Conservation (phyloP, 2,797 vertebrate genomes). For the Peromyscus melanophrys region DNA sequence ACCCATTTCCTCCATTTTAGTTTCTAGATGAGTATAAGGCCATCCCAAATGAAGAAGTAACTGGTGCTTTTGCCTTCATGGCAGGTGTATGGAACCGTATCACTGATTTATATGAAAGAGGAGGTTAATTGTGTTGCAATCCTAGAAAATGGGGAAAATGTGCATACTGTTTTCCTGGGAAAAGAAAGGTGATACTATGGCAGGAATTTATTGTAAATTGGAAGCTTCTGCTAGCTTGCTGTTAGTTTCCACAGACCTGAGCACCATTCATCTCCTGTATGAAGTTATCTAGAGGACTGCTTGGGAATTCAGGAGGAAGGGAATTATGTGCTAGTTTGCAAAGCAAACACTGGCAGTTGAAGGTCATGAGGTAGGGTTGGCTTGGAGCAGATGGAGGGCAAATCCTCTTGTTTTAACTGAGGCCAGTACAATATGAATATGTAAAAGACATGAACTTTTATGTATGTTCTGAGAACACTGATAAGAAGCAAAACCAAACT, state of each 20-base stretch:
- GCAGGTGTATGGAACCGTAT: background rate
- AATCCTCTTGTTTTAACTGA: background rate
- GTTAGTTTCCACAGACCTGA: background rate
- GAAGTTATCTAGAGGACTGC: background rate
- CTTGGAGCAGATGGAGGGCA: background rate
- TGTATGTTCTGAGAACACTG: background rate
- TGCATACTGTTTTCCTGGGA: background rate
- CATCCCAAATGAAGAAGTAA: background rate
- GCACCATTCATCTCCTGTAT: background rate
- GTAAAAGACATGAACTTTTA: background rate
- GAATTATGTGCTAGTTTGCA: background rate
- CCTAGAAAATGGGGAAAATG: background rate
- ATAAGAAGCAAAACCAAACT: background rate
- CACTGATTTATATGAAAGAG: background rate
- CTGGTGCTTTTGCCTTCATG: background rate
- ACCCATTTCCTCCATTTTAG: background rate
- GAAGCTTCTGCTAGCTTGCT: background rate
- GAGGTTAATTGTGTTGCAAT: background rate
- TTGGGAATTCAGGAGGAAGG: background rate
- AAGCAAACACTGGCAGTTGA: background rate
- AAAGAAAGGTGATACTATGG: background rate
- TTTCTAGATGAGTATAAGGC: background rate
- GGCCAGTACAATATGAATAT: background rate
- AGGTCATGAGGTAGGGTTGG: background rate
- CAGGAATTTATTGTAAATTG: background rate